These are phyloP conservation scores for Tragulus kanchil DNA, from an alignment of 2,113 vertebrate species.

Conservation along the genomic window DNA sequence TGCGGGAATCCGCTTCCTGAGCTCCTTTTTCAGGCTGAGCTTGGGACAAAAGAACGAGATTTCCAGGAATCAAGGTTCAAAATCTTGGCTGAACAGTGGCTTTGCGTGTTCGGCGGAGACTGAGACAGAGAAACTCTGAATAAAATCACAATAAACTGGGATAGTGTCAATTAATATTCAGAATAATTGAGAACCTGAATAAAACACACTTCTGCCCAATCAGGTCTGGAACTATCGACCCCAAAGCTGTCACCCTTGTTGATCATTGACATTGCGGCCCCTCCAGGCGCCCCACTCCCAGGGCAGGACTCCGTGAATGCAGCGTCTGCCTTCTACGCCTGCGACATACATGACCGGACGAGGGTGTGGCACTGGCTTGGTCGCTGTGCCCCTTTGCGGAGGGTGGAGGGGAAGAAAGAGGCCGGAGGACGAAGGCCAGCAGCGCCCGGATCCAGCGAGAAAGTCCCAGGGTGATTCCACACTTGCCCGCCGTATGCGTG, in stretches of 20 bases:
- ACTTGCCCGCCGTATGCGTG: rapidly evolving
- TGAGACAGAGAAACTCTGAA: not conserved
- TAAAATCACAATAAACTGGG: not conserved
- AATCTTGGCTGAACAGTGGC: not conserved
- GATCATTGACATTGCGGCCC: not conserved
- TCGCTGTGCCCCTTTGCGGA: not conserved
- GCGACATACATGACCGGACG: not conserved
- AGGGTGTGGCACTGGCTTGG: not conserved
- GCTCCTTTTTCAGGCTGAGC: not conserved
- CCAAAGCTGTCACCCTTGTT: not conserved
- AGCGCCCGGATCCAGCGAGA: not conserved
- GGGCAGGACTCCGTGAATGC: not conserved
- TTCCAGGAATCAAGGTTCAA: not conserved
- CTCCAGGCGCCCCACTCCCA: rapidly evolving
- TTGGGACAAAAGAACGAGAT: not conserved
- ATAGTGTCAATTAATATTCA: not conserved
- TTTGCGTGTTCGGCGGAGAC: not conserved
- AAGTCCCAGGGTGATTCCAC: rapidly evolving
- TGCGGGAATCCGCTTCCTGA: not conserved
- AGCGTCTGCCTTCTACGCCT: not conserved
- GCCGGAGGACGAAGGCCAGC: not conserved
- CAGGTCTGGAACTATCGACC: not conserved
- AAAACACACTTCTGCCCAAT: not conserved
- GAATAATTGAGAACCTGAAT: not conserved
- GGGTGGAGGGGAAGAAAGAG: not conserved